Evolutionary conservation across 2,888 invertebrate species (phyloP).

Genomic region (Drosophila putrida): DNA sequence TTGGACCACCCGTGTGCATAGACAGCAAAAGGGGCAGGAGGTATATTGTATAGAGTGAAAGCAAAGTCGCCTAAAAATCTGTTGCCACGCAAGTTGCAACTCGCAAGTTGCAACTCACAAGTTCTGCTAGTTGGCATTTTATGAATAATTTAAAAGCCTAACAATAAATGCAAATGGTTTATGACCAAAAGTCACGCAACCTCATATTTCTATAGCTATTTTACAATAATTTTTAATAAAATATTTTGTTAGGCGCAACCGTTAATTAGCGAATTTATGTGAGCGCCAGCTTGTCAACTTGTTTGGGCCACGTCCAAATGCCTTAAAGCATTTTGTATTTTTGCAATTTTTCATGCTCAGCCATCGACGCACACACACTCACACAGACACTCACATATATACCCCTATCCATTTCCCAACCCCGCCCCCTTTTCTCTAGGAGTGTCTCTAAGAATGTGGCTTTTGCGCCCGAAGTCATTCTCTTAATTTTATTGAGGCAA

Average conservation of each 20-base stretch:
- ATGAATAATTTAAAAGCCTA: slow-evolving; percentile 27
- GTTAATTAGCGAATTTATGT: slow-evolving; percentile 76
- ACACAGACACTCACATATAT: not conserved
- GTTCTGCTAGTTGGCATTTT: slow-evolving; percentile 28
- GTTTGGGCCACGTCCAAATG: slow-evolving; percentile 45
- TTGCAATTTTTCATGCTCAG: slow-evolving; percentile 42
- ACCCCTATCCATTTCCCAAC: not conserved
- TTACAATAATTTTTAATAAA: slow-evolving; percentile 67
- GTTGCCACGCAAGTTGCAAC: slow-evolving; percentile 50
- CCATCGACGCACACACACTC: not conserved
- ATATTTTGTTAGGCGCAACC: slow-evolving; percentile 60
- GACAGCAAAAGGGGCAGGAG: not conserved
- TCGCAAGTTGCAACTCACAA: slow-evolving; percentile 1
- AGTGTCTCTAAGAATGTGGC: slow-evolving; percentile 32
- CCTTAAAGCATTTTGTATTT: slow-evolving; percentile 37
- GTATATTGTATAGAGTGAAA: slow-evolving; percentile 37
- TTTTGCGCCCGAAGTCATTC: slow-evolving; percentile 61
- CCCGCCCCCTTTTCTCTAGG: slow-evolving; percentile 2
- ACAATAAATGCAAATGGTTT: slow-evolving; percentile 63
- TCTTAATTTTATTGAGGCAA: slow-evolving; percentile 67
- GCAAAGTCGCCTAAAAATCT: slow-evolving; percentile 44
- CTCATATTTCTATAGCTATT: slow-evolving; percentile 63
- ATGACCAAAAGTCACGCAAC: slow-evolving; percentile 67
- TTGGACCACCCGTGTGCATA: slow-evolving; percentile 61
- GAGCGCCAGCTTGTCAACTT: slow-evolving; percentile 71